phyloP scores from a whole-genome alignment of 2,888 invertebrate genomes.

The Bombylius discolor region DNA sequence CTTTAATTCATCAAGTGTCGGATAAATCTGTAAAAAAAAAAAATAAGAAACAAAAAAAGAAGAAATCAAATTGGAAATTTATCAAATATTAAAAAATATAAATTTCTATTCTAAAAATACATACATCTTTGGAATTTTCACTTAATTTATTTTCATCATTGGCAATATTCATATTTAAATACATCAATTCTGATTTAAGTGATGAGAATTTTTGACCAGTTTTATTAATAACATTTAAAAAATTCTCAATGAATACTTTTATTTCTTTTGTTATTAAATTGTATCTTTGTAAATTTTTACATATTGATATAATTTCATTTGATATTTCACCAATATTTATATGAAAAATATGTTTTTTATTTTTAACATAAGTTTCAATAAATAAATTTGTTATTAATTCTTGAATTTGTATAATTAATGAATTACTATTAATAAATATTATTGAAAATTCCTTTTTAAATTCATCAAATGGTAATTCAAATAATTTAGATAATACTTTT shows the following conservation, averaged over 20 bases:
- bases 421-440: slow-evolving; percentile 17
- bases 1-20: slow-evolving; percentile 37
- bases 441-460: slow-evolving; percentile 22
- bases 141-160: neutral
- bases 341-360: slow-evolving; percentile 1
- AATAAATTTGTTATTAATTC: slow-evolving; percentile 10
- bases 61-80: neutral
- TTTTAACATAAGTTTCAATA: neutral
- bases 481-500: slow-evolving; percentile 29
- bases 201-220: slow-evolving; percentile 1
- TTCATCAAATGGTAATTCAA: slow-evolving; percentile 25
- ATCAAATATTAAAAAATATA: neutral
- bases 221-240: slow-evolving; percentile 11
- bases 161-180: neutral
- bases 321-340: neutral
- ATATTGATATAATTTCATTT: slow-evolving; percentile 18
- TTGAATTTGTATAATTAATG: slow-evolving; percentile 16
- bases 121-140: neutral
- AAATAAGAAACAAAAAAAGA: neutral
- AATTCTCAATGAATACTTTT: slow-evolving; percentile 34
- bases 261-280: slow-evolving; percentile 1
- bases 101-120: neutral
- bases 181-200: neutral
- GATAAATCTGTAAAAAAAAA: slow-evolving; percentile 36
- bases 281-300: slow-evolving; percentile 24